These are phyloP conservation scores for Toxonevra muliebris DNA, from an alignment of 2,888 invertebrate species.

Conservation along the genomic window DNA sequence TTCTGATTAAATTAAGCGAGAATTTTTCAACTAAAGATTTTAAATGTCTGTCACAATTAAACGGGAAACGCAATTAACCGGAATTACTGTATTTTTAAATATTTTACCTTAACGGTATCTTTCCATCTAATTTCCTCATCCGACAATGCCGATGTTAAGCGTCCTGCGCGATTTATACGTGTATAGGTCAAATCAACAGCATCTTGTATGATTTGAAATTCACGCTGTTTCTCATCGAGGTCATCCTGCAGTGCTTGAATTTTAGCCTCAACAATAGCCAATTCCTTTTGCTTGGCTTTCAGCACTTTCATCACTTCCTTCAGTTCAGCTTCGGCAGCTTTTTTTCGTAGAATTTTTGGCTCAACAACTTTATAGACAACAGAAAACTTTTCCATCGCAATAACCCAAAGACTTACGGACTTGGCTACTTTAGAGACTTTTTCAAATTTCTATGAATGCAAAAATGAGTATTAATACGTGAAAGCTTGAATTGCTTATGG, in stretches of 20 bases:
- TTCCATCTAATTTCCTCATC: conserved; percentile 90
- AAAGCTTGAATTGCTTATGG: not conserved
- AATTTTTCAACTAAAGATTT: not conserved
- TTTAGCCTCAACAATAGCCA: conserved; percentile 83
- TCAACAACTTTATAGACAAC: conserved; percentile 87
- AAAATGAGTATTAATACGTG: conserved; percentile 2
- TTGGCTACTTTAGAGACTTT: conserved; percentile 89
- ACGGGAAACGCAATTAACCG: too few relatives aligned
- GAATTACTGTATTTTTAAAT: not conserved
- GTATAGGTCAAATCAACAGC: conserved; percentile 82
- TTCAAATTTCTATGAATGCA: conserved; percentile 70
- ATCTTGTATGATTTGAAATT: conserved; percentile 77
- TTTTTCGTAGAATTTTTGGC: conserved; percentile 83
- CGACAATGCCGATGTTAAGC: conserved; percentile 84
- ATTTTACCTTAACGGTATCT: conserved; percentile 69
- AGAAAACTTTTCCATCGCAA: conserved; percentile 89
- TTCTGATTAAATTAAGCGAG: too few relatives aligned
- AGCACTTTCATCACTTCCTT: conserved; percentile 79
- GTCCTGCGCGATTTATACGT: conserved; percentile 81
- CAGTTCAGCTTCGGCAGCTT: conserved; percentile 80
- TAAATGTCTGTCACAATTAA: too few relatives aligned
- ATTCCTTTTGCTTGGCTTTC: conserved; percentile 80
- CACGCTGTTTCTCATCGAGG: conserved; percentile 77
- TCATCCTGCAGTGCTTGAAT: conserved; percentile 66
- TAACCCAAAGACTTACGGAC: conserved; percentile 92